Evolutionary conservation across 2,797 vertebrate genomes (phyloP).

Genomic region (Lepilemur septentrionalis): DNA sequence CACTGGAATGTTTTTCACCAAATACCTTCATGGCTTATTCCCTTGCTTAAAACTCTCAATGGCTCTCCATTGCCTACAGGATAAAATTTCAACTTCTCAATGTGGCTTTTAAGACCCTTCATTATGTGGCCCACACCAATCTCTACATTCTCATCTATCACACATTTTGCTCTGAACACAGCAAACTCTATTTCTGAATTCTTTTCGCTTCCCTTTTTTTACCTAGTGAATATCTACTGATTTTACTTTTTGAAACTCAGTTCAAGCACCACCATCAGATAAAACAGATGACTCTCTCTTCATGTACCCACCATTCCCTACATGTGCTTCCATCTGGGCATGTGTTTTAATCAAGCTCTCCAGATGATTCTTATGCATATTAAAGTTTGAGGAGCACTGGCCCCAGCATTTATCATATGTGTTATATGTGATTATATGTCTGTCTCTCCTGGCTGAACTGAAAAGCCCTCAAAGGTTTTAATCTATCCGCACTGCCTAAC

Average conservation of each 20-base stretch:
- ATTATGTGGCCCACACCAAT: neutral
- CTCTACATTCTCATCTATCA: constrained; percentile 1
- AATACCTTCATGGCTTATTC: neutral
- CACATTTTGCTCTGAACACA: neutral
- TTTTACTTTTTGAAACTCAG: constrained; percentile 25
- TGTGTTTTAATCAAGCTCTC: constrained; percentile 11
- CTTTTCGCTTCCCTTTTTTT: neutral
- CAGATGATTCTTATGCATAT: neutral
- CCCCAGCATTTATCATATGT: neutral
- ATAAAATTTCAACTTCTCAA: constrained; percentile 25
- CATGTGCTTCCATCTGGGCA: neutral
- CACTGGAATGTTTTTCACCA: constrained; percentile 32
- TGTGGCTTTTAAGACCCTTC: neutral
- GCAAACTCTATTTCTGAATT: constrained; percentile 35
- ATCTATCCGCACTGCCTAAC: neutral
- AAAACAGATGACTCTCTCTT: constrained; percentile 2
- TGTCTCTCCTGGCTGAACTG: neutral
- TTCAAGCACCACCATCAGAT: neutral
- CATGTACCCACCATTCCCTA: neutral
- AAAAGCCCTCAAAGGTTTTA: neutral
- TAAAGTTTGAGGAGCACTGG: constrained; percentile 15
- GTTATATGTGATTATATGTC: neutral
- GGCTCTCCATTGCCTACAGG: neutral
- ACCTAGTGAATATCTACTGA: neutral
- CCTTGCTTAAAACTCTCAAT: constrained; percentile 27